These are phyloP conservation scores for Leptobrachium ailaonicum DNA, from an alignment of 2,113 vertebrate species.

Conservation along the genomic window DNA sequence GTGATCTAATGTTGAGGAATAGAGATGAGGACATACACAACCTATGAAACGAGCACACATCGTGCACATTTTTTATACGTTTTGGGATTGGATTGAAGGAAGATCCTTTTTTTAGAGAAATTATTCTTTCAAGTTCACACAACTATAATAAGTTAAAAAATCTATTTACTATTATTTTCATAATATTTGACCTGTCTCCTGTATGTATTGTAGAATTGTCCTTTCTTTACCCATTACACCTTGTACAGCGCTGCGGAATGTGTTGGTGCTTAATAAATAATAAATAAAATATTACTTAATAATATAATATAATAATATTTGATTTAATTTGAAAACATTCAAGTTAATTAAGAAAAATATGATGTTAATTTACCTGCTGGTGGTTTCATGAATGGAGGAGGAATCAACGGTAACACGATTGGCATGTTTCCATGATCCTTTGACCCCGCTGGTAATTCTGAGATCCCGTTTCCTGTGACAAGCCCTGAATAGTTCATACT, in stretches of 20 bases:
- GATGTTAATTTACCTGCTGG: conserved; percentile 83
- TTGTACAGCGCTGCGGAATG: background rate
- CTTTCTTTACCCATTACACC: too few species aligned
- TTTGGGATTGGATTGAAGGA: too few species aligned
- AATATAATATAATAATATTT: background rate
- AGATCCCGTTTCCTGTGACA: conserved; percentile 86
- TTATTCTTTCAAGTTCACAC: too few species aligned
- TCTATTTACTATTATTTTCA: too few species aligned
- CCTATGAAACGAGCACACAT: too few species aligned
- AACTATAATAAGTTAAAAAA: too few species aligned
- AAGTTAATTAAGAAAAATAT: background rate
- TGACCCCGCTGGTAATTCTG: conserved; percentile 82
- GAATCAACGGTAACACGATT: conserved; percentile 95
- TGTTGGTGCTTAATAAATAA: background rate
- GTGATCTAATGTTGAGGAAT: too few species aligned
- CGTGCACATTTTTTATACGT: too few species aligned
- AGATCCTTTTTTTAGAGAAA: too few species aligned
- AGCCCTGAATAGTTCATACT: conserved; percentile 85
- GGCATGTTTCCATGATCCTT: conserved; percentile 93
- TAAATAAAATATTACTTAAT: too few species aligned
- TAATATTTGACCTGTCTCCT: background rate
- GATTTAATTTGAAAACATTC: background rate
- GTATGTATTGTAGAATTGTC: too few species aligned
- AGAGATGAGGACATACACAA: too few species aligned
- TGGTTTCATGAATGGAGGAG: conserved; percentile 95